phyloP scores from a whole-genome alignment of 2,113 vertebrate species.

The Sturnira hondurensis region DNA sequence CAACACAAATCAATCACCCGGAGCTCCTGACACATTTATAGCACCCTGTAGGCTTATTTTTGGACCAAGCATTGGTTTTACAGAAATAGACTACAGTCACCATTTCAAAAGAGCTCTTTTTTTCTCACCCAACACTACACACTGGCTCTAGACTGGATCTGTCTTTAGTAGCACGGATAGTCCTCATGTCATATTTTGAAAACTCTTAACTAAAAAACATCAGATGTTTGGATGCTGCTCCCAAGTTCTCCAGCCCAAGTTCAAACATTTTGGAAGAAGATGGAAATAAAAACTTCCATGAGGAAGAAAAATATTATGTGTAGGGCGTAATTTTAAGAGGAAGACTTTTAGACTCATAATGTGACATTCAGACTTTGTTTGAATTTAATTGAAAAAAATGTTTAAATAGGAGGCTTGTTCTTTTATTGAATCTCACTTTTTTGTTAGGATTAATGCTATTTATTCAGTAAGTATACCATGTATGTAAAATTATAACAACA shows the following conservation, averaged over 20 bases:
- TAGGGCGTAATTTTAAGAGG: background rate
- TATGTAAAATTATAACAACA: background rate
- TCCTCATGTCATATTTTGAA: background rate
- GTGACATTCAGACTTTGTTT: background rate
- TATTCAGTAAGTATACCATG: background rate
- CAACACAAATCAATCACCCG: constrained; percentile 49
- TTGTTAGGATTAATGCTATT: background rate
- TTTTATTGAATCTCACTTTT: background rate
- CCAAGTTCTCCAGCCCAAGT: background rate
- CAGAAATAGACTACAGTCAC: background rate
- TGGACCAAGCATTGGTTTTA: constrained; percentile 53
- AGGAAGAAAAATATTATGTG: background rate
- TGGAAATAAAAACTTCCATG: background rate
- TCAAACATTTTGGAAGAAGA: background rate
- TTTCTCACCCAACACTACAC: background rate
- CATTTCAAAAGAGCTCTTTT: background rate
- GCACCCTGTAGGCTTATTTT: constrained; percentile 58
- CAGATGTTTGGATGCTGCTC: background rate
- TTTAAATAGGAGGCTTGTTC: background rate
- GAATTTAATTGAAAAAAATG: background rate
- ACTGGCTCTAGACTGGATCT: background rate
- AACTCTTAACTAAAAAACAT: background rate
- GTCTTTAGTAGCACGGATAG: background rate
- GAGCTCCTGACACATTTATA: constrained; percentile 57
- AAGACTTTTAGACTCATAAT: background rate